Evolutionary conservation across 2,888 invertebrate species (phyloP).

Genomic region (Philereme transversata): DNA sequence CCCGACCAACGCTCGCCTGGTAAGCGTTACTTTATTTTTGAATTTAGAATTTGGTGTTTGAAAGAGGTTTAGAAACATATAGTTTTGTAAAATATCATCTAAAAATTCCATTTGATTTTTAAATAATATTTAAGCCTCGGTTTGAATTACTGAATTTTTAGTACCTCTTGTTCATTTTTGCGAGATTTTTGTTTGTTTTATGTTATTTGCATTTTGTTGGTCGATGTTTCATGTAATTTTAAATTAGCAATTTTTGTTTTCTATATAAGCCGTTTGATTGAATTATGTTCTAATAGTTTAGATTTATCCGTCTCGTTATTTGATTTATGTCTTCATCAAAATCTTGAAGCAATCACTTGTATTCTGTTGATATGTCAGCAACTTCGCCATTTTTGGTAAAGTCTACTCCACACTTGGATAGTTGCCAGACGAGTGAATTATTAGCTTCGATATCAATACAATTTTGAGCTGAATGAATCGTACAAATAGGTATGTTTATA

Average conservation of each 20-base stretch:
- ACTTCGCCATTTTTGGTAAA: constrained; percentile 31
- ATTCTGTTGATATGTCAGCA: constrained; percentile 29
- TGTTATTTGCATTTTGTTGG: too few species aligned
- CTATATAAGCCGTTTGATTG: too few species aligned
- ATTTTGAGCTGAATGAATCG: constrained; percentile 16
- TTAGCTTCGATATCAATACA: constrained; percentile 21
- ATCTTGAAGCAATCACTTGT: constrained; percentile 21
- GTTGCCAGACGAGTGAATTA: constrained; percentile 30
- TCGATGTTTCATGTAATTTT: too few species aligned
- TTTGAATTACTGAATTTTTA: too few species aligned
- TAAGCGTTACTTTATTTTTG: constrained; percentile 29
- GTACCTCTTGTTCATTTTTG: too few species aligned
- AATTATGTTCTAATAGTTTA: too few species aligned
- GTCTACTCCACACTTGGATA: constrained; percentile 29
- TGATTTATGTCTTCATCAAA: constrained; percentile 14
- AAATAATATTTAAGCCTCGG: too few species aligned
- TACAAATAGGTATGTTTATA: background rate
- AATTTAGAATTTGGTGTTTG: constrained; percentile 20
- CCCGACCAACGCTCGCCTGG: constrained; percentile 30
- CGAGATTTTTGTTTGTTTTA: too few species aligned
- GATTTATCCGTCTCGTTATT: background rate
- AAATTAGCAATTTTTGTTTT: too few species aligned
- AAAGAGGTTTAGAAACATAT: background rate
- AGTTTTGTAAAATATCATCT: too few species aligned
- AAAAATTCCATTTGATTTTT: too few species aligned